Conservation (phyloP, 2,797 vertebrate species). For the Synaphobranchus kaupii region DNA sequence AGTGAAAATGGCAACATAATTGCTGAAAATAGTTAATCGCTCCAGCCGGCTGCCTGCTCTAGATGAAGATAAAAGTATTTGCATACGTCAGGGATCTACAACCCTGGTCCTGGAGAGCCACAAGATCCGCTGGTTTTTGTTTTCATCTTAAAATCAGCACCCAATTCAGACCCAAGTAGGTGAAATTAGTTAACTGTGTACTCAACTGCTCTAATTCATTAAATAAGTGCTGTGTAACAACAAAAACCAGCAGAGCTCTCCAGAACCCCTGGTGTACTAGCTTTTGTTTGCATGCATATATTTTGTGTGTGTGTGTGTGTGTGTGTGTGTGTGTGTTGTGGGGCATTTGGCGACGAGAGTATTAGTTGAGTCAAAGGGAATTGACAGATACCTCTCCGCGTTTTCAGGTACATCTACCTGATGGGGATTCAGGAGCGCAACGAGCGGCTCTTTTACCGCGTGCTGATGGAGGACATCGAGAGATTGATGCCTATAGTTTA, state of each 20-base stretch:
- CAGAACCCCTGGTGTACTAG: no score
- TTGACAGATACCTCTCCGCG: not conserved
- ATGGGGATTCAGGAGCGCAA: slow-evolving; percentile 99
- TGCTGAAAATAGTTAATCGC: not conserved
- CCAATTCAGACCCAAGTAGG: no score
- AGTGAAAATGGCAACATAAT: not conserved
- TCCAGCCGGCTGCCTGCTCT: not conserved
- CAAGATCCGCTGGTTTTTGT: no score
- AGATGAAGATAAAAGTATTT: no score
- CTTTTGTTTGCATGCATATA: not conserved
- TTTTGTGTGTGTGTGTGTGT: not conserved
- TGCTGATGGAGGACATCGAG: slow-evolving; percentile 93
- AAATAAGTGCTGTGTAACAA: no score
- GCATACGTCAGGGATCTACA: not conserved
- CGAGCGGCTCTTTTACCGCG: slow-evolving; percentile 90
- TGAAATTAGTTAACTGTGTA: no score
- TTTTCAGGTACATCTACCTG: slow-evolving; percentile 88
- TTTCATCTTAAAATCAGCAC: not conserved
- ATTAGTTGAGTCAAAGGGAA: not conserved
- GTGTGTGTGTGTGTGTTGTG: not conserved
- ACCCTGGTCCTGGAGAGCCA: not conserved
- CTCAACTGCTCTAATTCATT: no score
- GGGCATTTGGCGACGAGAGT: not conserved
- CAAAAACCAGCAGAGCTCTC: no score
- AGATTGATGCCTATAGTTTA: slow-evolving; percentile 96